Conservation (phyloP, 2,888 invertebrate genomes). For the Trachelus iudaicus region DNA sequence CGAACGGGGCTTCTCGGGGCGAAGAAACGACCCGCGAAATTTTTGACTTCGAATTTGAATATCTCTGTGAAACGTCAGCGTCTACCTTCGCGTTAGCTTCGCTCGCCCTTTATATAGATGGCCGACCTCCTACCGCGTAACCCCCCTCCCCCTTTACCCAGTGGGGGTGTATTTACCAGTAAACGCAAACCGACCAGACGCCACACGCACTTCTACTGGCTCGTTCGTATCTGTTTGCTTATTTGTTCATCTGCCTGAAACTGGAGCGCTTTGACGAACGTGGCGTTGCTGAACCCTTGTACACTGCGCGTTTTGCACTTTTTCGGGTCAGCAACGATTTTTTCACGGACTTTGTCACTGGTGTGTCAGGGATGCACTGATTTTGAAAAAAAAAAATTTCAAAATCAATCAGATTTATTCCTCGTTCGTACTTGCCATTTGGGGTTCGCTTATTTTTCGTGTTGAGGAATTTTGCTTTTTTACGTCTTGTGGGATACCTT, state of each 20-base stretch:
- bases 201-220: not conserved
- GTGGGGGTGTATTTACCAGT: not conserved
- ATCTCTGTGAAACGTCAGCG: constrained; percentile 9
- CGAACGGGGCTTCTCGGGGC: not conserved
- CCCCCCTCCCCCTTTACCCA: not conserved
- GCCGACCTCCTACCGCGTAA: not conserved
- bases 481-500: too few species aligned
- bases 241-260: not conserved
- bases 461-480: too few species aligned
- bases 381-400: not conserved
- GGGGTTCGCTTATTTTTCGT: too few species aligned
- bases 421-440: too few species aligned
- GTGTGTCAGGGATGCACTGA: not conserved
- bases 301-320: not conserved
- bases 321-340: not conserved
- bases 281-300: not conserved
- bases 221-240: not conserved
- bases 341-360: not conserved
- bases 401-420: too few species aligned
- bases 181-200: not conserved
- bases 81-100: not conserved
- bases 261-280: not conserved
- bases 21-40: not conserved
- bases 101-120: not conserved
- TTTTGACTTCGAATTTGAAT: constrained; percentile 15